A percentile compares a stretch with the other conserved stretches of the same genome.
Evolutionary conservation across 2,797 vertebrate species (phyloP).

Genomic region (Phrynocephalus forsythii): DNA sequence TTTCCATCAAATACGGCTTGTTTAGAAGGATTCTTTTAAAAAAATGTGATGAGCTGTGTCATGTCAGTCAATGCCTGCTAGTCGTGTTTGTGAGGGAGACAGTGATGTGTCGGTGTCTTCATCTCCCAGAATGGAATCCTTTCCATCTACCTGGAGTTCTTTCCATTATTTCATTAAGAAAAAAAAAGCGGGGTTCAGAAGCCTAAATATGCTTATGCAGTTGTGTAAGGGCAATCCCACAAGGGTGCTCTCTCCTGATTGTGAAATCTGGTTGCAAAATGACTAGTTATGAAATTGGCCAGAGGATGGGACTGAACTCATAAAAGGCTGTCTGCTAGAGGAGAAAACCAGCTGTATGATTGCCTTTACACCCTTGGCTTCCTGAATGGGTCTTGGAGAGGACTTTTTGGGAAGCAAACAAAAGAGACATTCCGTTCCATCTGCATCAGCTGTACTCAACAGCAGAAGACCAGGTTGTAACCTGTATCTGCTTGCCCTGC

Average conservation of each 20-base stretch:
- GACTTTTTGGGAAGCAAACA: not conserved
- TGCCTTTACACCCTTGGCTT: no score
- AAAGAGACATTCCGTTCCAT: not conserved
- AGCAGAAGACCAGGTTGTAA: not conserved
- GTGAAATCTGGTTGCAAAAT: no score
- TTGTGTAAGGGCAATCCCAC: no score
- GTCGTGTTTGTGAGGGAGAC: not conserved
- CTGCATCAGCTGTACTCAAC: not conserved
- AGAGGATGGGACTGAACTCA: no score
- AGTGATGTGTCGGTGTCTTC: not conserved
- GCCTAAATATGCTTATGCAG: no score
- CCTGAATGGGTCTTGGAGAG: no score
- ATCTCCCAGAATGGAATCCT: not conserved
- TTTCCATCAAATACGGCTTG: not conserved
- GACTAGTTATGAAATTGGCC: no score
- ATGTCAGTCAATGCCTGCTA: not conserved
- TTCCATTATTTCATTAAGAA: not conserved
- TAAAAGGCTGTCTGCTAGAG: no score
- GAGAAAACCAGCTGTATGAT: no score
- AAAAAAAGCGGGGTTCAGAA: no score
- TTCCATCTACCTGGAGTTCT: not conserved
- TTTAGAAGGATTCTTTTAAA: not conserved
- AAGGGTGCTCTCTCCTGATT: no score
- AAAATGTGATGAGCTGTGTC: not conserved
- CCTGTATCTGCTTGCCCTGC: not conserved